These are phyloP conservation scores for Allophyes oxyacanthae DNA, from an alignment of 2,888 invertebrate species.

Conservation along the genomic window DNA sequence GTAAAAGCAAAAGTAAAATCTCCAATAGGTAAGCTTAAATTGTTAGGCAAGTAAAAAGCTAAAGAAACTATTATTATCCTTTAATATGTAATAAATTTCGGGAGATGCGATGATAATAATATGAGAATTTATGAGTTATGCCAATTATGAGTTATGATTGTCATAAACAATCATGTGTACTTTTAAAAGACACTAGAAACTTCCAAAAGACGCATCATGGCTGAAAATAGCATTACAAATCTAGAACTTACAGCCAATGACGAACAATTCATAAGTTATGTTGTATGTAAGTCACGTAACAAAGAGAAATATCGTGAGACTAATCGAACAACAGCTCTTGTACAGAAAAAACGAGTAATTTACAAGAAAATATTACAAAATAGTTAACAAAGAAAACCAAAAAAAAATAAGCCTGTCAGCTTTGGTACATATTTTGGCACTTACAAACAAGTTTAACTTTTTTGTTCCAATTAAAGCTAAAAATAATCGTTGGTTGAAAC, in stretches of 20 bases:
- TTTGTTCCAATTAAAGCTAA: slow-evolving; percentile 37
- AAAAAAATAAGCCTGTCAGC: slow-evolving; percentile 11
- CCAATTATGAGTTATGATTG: no score
- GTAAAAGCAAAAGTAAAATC: no score
- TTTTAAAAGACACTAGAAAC: slow-evolving; percentile 1
- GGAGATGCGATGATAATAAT: no score
- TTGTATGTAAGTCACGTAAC: slow-evolving; percentile 18
- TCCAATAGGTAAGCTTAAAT: no score
- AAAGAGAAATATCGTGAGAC: slow-evolving; percentile 9
- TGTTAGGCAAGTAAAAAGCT: no score
- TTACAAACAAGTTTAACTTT: slow-evolving; percentile 35
- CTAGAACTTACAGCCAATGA: neutral
- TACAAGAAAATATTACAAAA: slow-evolving; percentile 10
- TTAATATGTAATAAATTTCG: no score
- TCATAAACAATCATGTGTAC: slow-evolving; percentile 4
- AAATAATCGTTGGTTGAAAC: slow-evolving; percentile 23
- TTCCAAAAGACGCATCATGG: neutral
- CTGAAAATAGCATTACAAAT: slow-evolving; percentile 8
- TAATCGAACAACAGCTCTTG: slow-evolving; percentile 18
- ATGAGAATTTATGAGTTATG: no score
- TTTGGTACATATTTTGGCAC: slow-evolving; percentile 39
- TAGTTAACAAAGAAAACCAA: slow-evolving; percentile 1
- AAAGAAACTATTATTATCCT: no score
- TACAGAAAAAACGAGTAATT: slow-evolving; percentile 12
- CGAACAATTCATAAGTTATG: neutral